Evolutionary conservation across 2,113 vertebrate genomes (phyloP).

Genomic region (Hiodon tergisus): DNA sequence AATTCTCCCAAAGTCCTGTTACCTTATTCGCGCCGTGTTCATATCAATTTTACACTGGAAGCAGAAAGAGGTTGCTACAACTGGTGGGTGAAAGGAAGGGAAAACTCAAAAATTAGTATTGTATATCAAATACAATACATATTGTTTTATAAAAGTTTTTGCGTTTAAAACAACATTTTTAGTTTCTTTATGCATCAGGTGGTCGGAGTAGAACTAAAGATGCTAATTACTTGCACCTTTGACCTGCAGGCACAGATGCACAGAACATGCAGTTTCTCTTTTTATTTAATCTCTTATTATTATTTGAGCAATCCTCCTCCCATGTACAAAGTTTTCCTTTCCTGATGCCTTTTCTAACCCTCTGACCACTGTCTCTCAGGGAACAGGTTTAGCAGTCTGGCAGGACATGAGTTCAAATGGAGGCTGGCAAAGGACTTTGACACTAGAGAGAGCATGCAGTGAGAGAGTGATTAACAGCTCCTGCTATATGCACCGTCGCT

Average conservation of each 20-base stretch:
- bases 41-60: constrained; percentile 48
- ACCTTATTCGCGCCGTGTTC: constrained; percentile 38
- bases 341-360: constrained; percentile 12
- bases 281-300: no score
- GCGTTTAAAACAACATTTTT: no score
- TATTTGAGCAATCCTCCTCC: no score
- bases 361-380: constrained; percentile 38
- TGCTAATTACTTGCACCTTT: no score
- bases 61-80: constrained; percentile 57
- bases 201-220: no score
- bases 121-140: no score
- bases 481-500: background rate
- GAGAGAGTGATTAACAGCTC: background rate
- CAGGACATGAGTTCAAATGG: constrained; percentile 57
- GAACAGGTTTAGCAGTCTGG: constrained; percentile 64
- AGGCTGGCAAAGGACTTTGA: constrained; percentile 48
- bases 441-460: constrained; percentile 30
- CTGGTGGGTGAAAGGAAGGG: no score
- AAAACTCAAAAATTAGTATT: no score
- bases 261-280: background rate
- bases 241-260: background rate
- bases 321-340: background rate
- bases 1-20: constrained; percentile 52
- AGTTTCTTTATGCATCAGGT: no score
- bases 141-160: no score